These are phyloP conservation scores for Terrapene triunguis DNA, from an alignment of 2,113 vertebrate genomes.

Conservation along the genomic window DNA sequence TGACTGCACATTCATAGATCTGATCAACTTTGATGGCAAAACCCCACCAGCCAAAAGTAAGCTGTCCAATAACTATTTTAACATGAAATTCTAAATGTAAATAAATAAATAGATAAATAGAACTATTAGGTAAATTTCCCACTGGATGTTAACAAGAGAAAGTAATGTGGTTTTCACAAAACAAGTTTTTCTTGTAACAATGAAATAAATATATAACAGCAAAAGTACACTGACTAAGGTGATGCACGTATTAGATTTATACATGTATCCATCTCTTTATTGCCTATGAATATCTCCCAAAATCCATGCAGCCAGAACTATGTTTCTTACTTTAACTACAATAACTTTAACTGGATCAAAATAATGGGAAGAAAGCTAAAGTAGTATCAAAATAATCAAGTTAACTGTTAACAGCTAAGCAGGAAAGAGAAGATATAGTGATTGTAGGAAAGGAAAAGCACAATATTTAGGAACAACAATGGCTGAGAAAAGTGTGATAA, in stretches of 20 bases:
- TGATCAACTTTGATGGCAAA: background rate
- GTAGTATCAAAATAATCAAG: fast-evolving
- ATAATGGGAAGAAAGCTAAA: background rate
- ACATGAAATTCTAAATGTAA: background rate
- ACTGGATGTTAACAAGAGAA: background rate
- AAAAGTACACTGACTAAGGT: background rate
- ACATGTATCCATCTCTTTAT: background rate
- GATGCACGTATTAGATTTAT: background rate
- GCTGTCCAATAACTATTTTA: background rate
- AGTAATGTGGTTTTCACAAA: background rate
- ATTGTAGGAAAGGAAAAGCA: background rate
- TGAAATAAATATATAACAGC: background rate
- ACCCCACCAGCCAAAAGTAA: background rate
- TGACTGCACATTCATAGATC: background rate
- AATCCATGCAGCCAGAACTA: background rate
- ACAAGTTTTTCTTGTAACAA: background rate
- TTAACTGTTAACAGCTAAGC: background rate
- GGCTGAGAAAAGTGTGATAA: background rate
- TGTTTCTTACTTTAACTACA: fast-evolving
- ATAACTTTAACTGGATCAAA: background rate
- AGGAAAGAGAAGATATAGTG: background rate
- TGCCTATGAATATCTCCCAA: background rate
- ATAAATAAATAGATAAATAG: background rate
- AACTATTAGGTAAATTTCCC: background rate
- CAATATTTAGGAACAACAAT: background rate